Base-by-base conservation (phyloP, 2,888 invertebrate genomes). In the Platynereis dumerilii region DNA sequence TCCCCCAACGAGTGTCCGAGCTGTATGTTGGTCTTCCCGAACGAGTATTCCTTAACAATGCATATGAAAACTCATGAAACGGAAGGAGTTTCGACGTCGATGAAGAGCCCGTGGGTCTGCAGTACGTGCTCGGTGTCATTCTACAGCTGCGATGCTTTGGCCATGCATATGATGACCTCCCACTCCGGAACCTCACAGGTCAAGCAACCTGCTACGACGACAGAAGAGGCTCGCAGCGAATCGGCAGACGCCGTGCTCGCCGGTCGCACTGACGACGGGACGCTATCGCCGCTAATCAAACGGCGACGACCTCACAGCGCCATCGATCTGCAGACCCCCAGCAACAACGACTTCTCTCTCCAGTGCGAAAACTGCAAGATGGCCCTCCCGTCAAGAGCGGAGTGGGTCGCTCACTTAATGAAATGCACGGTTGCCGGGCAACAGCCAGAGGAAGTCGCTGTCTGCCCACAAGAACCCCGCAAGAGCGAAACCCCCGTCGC, bases 21-120 rank as follows among this genome's bases (percentile, higher is more conserved):
- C 28, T 82, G 82, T 69, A 73, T 74, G 7, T 70, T 73, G 39
- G 54, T 68, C 2, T 81, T 81, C 67, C 57, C 69, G 17, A 78
- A 76, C 60, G 75, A 80, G 55, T 81, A 82, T 66, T 69, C 80
- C 0, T 68, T 82, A 52, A 81, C 82, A 3, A 80, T 82, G 80
- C 82, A 82, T 65, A 76, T 82, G 69, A 78, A 82, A 79, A 77
- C 71, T 34, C 67, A 69, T 52, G 58, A 27, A 5, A 7, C 7
- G 2, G 56, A 7, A 10, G 60, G 60, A 7, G 57, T 27, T 10
- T 20, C 17, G 5, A 26, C 26, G 22, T 34, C 39, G 54, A 39
- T 22, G 1, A 53, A 53, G 24, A 61, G 53, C 53, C 61, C 61
- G 26, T 61, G 61, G 61, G 54, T 54, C 53, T 58, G 55, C 28